phyloP scores from a whole-genome alignment of 2,888 invertebrate genomes.

The Schizaphis graminum region DNA sequence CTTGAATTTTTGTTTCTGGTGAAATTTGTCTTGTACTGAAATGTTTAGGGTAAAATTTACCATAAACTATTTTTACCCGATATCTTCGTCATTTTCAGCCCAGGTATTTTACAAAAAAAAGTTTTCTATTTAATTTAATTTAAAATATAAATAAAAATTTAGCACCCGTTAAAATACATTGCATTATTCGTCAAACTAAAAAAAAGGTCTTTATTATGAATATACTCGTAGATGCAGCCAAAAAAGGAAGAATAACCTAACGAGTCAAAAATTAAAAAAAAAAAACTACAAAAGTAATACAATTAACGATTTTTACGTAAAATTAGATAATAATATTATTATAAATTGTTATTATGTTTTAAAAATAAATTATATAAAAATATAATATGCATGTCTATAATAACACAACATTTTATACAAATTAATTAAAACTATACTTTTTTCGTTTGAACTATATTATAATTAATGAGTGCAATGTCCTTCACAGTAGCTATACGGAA shows the following conservation, averaged over 20 bases:
- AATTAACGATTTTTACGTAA: not conserved
- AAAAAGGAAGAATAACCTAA: not conserved
- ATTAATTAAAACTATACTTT: constrained; percentile 40
- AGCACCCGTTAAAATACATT: not conserved
- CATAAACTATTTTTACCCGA: not conserved
- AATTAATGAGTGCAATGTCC: constrained; percentile 31
- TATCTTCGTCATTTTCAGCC: not conserved
- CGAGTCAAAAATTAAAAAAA: not conserved
- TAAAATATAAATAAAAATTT: not conserved
- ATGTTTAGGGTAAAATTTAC: not conserved
- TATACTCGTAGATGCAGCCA: not conserved
- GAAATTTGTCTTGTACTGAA: not conserved
- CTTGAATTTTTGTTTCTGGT: not conserved
- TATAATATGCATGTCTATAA: not conserved
- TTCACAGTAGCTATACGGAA: not conserved
- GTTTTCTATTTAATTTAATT: not conserved
- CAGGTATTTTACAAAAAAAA: not conserved
- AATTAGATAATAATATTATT: not conserved
- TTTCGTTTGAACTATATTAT: constrained; percentile 23
- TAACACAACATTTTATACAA: not conserved
- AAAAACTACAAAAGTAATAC: not conserved
- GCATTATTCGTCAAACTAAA: not conserved
- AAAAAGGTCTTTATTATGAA: not conserved
- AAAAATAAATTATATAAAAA: not conserved
- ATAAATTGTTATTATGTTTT: not conserved